phyloP scores from a whole-genome alignment of 2,888 invertebrate genomes.

The Erannis defoliaria region DNA sequence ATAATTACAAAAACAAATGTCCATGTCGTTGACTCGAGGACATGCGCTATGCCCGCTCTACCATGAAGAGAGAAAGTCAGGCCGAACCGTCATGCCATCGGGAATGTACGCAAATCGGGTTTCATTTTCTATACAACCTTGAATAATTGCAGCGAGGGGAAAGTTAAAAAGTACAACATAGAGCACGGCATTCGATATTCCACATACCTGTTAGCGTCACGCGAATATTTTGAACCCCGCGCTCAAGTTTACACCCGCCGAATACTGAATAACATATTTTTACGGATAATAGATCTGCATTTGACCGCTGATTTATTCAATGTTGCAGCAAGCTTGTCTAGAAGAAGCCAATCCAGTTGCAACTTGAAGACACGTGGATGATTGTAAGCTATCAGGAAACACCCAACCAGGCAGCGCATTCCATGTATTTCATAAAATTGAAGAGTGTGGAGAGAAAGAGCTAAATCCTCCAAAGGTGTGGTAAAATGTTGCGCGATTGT shows the following conservation, averaged over 20 bases:
- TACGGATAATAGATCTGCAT: too few relatives aligned
- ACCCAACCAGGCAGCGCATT: too few relatives aligned
- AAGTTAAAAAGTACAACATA: constrained; percentile 42
- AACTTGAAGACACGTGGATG: too few relatives aligned
- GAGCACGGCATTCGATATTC: constrained; percentile 41
- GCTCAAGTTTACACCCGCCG: constrained; percentile 37
- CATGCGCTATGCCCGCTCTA: constrained; percentile 55
- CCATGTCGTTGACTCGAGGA: constrained; percentile 65
- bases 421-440: constrained; percentile 30
- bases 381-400: too few relatives aligned
- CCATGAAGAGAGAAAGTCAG: constrained; percentile 76
- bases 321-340: too few relatives aligned
- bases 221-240: constrained; percentile 32
- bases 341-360: too few relatives aligned
- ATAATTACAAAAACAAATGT: constrained; percentile 61
- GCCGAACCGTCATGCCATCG: constrained; percentile 52
- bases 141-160: constrained; percentile 53
- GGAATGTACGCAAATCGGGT: constrained; percentile 68
- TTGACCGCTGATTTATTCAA: too few relatives aligned
- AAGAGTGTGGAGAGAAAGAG: not conserved
- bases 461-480: too few relatives aligned
- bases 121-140: constrained; percentile 70
- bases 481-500: constrained; percentile 1
- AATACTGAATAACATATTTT: constrained; percentile 36
- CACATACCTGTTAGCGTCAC: constrained; percentile 41